Evolutionary conservation across 2,888 invertebrate genomes (phyloP), one percentile per base, ranked within the genome.

Genomic region (Cacoxenus indagator): DNA sequence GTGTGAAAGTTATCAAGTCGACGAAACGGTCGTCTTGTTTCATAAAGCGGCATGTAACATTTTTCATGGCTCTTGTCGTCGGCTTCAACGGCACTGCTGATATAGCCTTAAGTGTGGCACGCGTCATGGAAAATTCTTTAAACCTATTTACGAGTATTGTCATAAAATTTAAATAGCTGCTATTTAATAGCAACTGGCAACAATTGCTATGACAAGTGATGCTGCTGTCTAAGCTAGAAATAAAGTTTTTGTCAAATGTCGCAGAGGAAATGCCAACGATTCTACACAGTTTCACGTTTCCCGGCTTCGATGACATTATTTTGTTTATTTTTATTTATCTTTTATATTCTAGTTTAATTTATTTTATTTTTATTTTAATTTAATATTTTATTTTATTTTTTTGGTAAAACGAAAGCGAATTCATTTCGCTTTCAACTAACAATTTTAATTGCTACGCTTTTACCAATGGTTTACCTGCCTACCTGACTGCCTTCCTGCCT

Each of bases 1-100:
- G 81, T 81, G 81, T 82, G 82, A 81, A 81, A 81, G 81, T 82
- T 82, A 78, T 76, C 81, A 76, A 45, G 79, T 57, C 76, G 80
- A 76, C 22, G 37, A 11, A 37, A 11, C 14, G 8, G 37, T 37
- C 37, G 14, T 37, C n/a, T n/a, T n/a, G n/a, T n/a, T 37, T 37
- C 14, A 37, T 57, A 57, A 57, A 29, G n/a, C 57, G 57, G 57
- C 57, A 57, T 57, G 37, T 37, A 11, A 11, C 37, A 1, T 8
- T 37, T 14, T 37, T 37, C 37, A 37, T 11, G 37, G 9, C 8
- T 37, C 37, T 37, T 37, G 37, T 37, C 37, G 37, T 2, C 37
- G 37, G 37, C 14, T 8, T 11, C 37, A 14, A 14, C 14, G 37
- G 14, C 37, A 14, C 37, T 37, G 37, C 8, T 37, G 37, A 37